Evolutionary conservation across 2,888 invertebrate species (phyloP).

Genomic region (Syritta pipiens): DNA sequence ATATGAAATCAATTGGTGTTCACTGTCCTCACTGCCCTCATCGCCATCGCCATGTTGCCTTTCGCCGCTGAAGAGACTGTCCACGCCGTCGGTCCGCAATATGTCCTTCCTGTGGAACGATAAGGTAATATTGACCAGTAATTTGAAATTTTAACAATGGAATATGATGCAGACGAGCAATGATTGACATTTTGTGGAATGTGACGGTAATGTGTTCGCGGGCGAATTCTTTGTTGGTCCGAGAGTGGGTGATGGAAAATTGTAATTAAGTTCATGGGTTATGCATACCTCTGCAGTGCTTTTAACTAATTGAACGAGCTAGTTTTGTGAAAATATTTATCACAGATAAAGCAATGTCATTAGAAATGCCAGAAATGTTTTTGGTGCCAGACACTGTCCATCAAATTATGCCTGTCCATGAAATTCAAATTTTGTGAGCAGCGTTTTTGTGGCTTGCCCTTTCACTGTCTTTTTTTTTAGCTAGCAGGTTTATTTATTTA

Average conservation of each 20-base stretch:
- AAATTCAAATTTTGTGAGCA: too few relatives aligned
- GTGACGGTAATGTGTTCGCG: conserved; percentile 25
- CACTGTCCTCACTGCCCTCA: background rate
- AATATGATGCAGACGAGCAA: conserved; percentile 41
- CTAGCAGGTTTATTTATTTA: too few relatives aligned
- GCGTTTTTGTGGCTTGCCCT: too few relatives aligned
- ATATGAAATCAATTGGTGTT: conserved; percentile 49
- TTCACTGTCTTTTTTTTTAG: too few relatives aligned
- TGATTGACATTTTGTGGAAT: conserved; percentile 55
- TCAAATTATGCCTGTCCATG: too few relatives aligned
- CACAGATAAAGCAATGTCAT: too few relatives aligned
- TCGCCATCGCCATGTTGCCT: conserved; percentile 2
- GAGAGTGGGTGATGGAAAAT: background rate
- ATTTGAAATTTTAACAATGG: conserved; percentile 40
- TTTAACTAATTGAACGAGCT: too few relatives aligned
- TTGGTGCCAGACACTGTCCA: too few relatives aligned
- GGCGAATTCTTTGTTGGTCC: background rate
- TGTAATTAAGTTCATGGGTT: background rate
- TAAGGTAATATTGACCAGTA: conserved; percentile 41
- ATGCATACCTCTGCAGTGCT: background rate
- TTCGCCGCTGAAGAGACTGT: too few relatives aligned
- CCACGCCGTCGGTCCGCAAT: too few relatives aligned
- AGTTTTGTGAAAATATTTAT: too few relatives aligned
- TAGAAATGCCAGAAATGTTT: too few relatives aligned
- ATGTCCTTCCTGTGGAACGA: conserved; percentile 37